Percentiles rank a stretch among this genome's conserved stretches.
Conservation (phyloP, 2,113 vertebrate species). For the Taxidea taxus region DNA sequence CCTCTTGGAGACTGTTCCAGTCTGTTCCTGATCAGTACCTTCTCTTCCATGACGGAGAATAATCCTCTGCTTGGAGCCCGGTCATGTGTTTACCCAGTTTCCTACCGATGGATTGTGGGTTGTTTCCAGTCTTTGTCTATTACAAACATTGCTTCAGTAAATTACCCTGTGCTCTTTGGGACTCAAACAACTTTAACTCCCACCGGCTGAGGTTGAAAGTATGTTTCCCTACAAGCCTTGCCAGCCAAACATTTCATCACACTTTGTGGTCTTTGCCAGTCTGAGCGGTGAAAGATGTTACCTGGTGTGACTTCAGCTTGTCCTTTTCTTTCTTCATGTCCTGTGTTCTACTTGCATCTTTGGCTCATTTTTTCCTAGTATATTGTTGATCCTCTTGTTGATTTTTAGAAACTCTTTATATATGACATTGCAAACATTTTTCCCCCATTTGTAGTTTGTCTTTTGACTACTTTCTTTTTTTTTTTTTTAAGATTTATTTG, state of each 20-base stretch:
- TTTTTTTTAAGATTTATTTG: background rate
- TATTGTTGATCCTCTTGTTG: background rate
- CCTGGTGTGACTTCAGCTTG: background rate
- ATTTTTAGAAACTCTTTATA: background rate
- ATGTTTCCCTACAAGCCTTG: background rate
- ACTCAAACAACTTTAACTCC: background rate
- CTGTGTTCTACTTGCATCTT: background rate
- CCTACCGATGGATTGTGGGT: no score
- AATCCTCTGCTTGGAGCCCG: rapidly evolving
- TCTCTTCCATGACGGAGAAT: rapidly evolving
- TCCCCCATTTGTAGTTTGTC: background rate
- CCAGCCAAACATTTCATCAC: background rate
- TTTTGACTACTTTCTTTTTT: background rate
- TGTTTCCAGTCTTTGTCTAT: background rate
- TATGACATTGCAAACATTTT: background rate
- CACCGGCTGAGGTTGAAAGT: background rate
- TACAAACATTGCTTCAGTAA: background rate
- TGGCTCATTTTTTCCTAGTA: background rate
- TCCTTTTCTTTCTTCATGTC: background rate
- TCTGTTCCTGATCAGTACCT: background rate
- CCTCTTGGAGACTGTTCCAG: background rate
- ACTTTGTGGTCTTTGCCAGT: background rate
- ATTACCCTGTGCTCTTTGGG: no score
- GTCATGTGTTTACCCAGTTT: rapidly evolving
- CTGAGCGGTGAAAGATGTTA: background rate